phyloP scores from a whole-genome alignment of 2,113 vertebrate species.

The Varanus komodoensis region DNA sequence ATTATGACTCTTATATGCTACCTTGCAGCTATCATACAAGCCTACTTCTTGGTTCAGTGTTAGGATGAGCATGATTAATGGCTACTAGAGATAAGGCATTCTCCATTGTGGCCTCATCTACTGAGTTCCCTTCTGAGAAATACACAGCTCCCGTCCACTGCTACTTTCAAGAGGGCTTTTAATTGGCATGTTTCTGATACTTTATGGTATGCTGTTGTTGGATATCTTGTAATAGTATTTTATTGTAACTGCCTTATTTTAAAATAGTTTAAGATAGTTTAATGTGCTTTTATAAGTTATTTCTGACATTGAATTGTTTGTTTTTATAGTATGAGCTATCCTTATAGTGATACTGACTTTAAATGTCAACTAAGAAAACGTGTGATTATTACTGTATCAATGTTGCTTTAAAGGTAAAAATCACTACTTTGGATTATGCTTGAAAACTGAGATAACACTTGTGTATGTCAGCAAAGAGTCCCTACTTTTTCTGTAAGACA shows the following conservation, averaged over 20 bases:
- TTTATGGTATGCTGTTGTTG: background rate
- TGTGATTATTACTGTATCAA: too few relatives aligned
- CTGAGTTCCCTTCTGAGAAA: background rate
- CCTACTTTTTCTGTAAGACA: background rate
- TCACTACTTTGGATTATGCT: background rate
- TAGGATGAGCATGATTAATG: too few relatives aligned
- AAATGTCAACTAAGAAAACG: too few relatives aligned
- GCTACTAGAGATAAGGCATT: too few relatives aligned
- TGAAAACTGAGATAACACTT: background rate
- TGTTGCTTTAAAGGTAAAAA: background rate
- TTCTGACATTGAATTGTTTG: background rate
- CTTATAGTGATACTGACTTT: too few relatives aligned
- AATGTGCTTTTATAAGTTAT: background rate
- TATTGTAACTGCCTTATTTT: background rate
- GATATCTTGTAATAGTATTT: background rate
- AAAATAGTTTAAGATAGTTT: background rate
- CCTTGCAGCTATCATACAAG: too few relatives aligned
- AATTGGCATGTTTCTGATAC: too few relatives aligned
- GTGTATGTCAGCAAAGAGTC: background rate
- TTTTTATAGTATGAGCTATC: too few relatives aligned
- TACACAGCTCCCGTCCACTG: background rate
- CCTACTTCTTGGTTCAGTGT: background rate
- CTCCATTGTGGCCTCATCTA: background rate
- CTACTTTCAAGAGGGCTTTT: background rate
- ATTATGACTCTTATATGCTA: too few relatives aligned